Percentiles rank a stretch among this genome's conserved stretches.
Conservation (phyloP, 2,888 invertebrate species). For the Melipona bicolor region DNA sequence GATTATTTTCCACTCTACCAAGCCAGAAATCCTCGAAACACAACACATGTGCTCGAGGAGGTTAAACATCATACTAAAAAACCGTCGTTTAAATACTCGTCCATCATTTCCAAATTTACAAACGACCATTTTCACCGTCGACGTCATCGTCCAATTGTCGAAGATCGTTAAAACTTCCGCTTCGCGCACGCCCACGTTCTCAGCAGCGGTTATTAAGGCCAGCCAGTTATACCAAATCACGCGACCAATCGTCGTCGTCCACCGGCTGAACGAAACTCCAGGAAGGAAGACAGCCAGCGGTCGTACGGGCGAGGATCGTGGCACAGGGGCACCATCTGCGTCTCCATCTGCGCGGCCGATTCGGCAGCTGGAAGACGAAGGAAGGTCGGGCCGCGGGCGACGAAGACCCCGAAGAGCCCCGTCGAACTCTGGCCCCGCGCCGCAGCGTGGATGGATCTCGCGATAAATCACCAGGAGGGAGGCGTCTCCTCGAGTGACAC, state of each 20-base stretch:
- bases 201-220: neutral
- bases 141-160: neutral
- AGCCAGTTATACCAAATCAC: neutral
- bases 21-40: too few relatives aligned
- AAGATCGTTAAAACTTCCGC: neutral
- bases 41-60: too few relatives aligned
- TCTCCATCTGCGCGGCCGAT: slow-evolving; percentile 73
- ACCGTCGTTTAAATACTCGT: neutral
- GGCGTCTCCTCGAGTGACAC: slow-evolving; percentile 81
- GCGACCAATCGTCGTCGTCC: neutral
- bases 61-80: too few relatives aligned
- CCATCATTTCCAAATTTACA: neutral
- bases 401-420: slow-evolving; percentile 52
- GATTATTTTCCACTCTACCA: too few relatives aligned
- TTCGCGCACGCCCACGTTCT: neutral
- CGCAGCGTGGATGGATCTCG: slow-evolving; percentile 18
- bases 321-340: slow-evolving; percentile 73
- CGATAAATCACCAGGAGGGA: slow-evolving; percentile 76
- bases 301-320: slow-evolving; percentile 15
- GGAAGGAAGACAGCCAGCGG: neutral
- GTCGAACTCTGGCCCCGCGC: slow-evolving; percentile 63
- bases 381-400: slow-evolving; percentile 66
- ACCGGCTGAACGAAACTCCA: neutral
- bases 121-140: neutral
- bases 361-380: slow-evolving; percentile 76